These are phyloP conservation scores for Oenanthe oenanthe DNA, from an alignment of 2,113 vertebrate species.

Conservation along the genomic window DNA sequence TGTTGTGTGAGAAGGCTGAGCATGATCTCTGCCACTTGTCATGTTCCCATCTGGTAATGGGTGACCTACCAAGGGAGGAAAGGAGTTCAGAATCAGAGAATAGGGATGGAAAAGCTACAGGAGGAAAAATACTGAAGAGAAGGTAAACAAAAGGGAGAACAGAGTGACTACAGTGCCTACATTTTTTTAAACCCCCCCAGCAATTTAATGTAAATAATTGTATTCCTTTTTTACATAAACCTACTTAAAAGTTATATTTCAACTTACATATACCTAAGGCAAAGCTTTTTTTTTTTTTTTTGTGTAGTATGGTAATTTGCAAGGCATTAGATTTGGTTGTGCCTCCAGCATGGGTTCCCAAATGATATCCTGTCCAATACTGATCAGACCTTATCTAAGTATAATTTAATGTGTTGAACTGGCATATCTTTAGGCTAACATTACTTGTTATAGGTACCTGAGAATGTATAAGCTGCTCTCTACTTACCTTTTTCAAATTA, in stretches of 20 bases:
- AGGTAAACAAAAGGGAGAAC: neutral
- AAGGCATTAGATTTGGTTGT: neutral
- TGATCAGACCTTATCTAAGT: neutral
- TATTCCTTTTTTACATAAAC: neutral
- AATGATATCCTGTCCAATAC: neutral
- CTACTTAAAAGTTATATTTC: slow-evolving; percentile 4
- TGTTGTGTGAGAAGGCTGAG: neutral
- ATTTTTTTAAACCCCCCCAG: neutral
- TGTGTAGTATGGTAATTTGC: neutral
- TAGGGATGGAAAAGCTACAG: neutral
- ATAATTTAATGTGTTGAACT: neutral
- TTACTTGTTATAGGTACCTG: neutral
- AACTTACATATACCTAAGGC: neutral
- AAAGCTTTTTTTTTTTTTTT: neutral
- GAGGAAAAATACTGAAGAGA: neutral
- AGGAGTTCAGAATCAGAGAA: neutral
- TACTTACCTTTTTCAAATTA: neutral
- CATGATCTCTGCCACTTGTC: neutral
- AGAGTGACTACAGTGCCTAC: neutral
- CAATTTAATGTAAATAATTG: neutral
- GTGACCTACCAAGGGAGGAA: neutral
- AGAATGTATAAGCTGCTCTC: neutral
- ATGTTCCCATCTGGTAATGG: neutral
- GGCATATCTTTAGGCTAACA: neutral
- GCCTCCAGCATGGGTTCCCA: neutral